Percentiles rank a stretch among this genome's conserved stretches.
Evolutionary conservation across 1,140 invertebrate species (phyloP).

Genomic region (Drosophila yakuba): DNA sequence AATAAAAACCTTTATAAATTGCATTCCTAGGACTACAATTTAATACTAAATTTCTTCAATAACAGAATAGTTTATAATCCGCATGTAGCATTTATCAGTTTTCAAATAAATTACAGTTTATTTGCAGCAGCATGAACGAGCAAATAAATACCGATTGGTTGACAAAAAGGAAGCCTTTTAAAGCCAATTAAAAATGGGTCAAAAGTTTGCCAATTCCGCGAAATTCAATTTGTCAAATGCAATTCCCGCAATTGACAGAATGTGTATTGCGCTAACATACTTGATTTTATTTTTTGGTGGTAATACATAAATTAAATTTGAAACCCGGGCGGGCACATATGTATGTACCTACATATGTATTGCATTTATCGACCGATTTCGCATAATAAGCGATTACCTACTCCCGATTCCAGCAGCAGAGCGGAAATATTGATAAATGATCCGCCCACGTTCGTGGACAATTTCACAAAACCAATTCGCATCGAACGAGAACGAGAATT

Average conservation of each 20-base stretch:
- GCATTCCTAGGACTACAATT: too few species aligned
- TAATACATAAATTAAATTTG: slow-evolving; percentile 36
- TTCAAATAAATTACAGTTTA: neutral
- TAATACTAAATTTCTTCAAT: too few species aligned
- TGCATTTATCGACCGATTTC: slow-evolving; percentile 60
- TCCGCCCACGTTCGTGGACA: slow-evolving; percentile 53
- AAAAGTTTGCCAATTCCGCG: slow-evolving; percentile 4
- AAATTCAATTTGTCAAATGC: slow-evolving; percentile 32
- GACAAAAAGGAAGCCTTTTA: slow-evolving; percentile 28
- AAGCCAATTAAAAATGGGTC: slow-evolving; percentile 35
- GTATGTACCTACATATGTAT: neutral
- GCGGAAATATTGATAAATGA: slow-evolving; percentile 77
- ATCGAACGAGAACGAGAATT: slow-evolving; percentile 55
- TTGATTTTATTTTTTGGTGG: neutral
- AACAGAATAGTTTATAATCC: neutral
- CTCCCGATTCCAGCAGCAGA: slow-evolving; percentile 24
- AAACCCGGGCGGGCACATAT: neutral
- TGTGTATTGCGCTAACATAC: neutral
- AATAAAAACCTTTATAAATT: too few species aligned
- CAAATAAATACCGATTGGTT: neutral
- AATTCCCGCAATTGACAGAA: slow-evolving; percentile 20
- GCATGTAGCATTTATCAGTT: neutral
- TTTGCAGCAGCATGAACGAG: neutral
- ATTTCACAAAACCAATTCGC: slow-evolving; percentile 53
- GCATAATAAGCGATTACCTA: slow-evolving; percentile 67